A percentile compares a stretch with the other conserved stretches of the same genome.
Evolutionary conservation across 2,113 vertebrate species (phyloP).

Genomic region (Tamias sibiricus): DNA sequence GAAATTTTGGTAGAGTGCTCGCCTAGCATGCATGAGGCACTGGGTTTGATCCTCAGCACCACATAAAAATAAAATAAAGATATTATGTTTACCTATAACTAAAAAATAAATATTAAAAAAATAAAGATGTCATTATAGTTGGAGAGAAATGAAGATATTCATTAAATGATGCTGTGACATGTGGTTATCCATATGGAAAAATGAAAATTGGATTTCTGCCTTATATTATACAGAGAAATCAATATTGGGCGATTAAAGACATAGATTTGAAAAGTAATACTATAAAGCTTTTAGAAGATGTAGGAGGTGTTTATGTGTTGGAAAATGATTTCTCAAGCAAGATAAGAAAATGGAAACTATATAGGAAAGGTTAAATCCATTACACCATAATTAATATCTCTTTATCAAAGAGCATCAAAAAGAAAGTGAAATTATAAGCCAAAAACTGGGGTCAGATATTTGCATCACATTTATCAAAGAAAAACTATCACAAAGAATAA

Average conservation of each 20-base stretch:
- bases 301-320: neutral
- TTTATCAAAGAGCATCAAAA: neutral
- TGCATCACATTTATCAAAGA: neutral
- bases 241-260: neutral
- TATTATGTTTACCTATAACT: too few species aligned
- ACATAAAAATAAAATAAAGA: too few species aligned
- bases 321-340: conserved; percentile 10
- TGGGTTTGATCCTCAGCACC: too few species aligned
- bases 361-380: neutral
- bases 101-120: too few species aligned
- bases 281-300: neutral
- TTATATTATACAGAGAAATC: conserved; percentile 10
- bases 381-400: neutral
- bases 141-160: neutral
- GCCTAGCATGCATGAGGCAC: too few species aligned
- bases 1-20: too few species aligned
- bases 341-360: neutral
- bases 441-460: neutral
- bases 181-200: conserved; percentile 27
- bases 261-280: conserved; percentile 21
- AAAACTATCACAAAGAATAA: neutral
- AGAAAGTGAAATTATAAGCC: neutral
- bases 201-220: conserved; percentile 12
- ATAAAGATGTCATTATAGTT: neutral
- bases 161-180: neutral